These are phyloP conservation scores for Meloidogyne hapla DNA, from an alignment of 1,140 invertebrate genomes.

Conservation along the genomic window DNA sequence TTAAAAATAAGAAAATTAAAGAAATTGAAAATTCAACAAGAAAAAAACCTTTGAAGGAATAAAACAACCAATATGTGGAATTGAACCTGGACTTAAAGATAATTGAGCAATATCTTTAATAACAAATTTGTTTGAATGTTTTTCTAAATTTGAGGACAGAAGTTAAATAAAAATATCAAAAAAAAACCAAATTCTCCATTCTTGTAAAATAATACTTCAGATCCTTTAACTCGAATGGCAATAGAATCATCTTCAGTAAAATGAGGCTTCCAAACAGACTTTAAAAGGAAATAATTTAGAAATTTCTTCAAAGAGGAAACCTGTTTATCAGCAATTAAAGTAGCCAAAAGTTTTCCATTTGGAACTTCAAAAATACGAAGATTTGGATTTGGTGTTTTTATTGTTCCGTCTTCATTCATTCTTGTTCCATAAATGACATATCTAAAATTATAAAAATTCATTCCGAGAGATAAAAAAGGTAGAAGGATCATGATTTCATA, in stretches of 20 bases:
- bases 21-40: not conserved
- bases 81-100: slow-evolving; percentile 50
- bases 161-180: slow-evolving; percentile 5
- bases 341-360: slow-evolving; percentile 40
- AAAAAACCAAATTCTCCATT: slow-evolving; percentile 48
- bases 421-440: slow-evolving; percentile 49
- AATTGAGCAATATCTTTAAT: slow-evolving; percentile 48
- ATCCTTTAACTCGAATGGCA: slow-evolving; percentile 44
- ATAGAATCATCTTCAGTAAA: slow-evolving; percentile 57
- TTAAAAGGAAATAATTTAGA: not conserved
- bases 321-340: slow-evolving; percentile 50
- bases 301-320: slow-evolving; percentile 10
- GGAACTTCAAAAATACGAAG: slow-evolving; percentile 50
- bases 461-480: too few relatives aligned
- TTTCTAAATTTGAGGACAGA: too few relatives aligned
- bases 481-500: too few relatives aligned
- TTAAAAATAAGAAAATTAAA: slow-evolving; percentile 26
- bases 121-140: slow-evolving; percentile 45
- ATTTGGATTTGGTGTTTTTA: slow-evolving; percentile 51
- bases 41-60: slow-evolving; percentile 39
- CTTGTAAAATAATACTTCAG: slow-evolving; percentile 55
- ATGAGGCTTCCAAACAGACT: slow-evolving; percentile 51
- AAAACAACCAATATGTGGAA: slow-evolving; percentile 47
- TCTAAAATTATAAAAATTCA: slow-evolving; percentile 8
- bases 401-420: slow-evolving; percentile 34